Base-by-base conservation (phyloP, 2,797 vertebrate genomes). In the Heterohyrax brucei region DNA sequence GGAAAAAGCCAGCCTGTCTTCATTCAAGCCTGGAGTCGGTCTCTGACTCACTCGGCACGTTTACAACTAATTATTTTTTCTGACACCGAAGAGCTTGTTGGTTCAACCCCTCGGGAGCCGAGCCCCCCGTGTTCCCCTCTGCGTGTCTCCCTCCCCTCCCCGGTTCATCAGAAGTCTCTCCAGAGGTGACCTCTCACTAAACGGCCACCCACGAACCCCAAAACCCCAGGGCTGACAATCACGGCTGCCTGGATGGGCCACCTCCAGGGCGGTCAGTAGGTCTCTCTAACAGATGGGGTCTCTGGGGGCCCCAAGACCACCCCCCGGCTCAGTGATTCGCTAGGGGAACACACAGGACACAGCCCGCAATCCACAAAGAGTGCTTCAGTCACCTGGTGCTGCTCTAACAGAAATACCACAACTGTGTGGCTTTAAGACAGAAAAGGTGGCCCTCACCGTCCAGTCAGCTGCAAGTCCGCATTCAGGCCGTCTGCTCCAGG, bases 1-100 rank as follows among this genome's bases (percentile, higher is more conserved):
- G 84, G 12, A 16, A 10, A 39, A 16, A 4, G 4, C 39, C 7
- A 1, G 21, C 0, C 1, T 7, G 12, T 61, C 21, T 21, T 21
- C 53, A 30, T 84, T 10, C 50, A 50, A 89, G 44, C 18, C 28
- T 1, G 22, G 21, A 5, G 9, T 0, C 5, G 12, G 9, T n/a
- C 14, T n/a, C 21, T 30, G 33, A 13, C 1, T 1, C 61, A 80
- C 48, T 72, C 16, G 22, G 10, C 2, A 14, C 21, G 16, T 48
- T 39, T 10, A 0, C 7, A 22, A 22, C 21, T 61, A 61, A 13
- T 24, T 46, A 44, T 4, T 21, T 7, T 9, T 64, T 66, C 28
- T 62, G 16, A 79, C 28, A 33, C 0, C 1, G 46, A 46, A 30
- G 21, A 50, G 8, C 28, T 14, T 76, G 22, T 24, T 48, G 6